Evolutionary conservation across 2,797 vertebrate genomes (phyloP).

Genomic region (Xerus rutilus): DNA sequence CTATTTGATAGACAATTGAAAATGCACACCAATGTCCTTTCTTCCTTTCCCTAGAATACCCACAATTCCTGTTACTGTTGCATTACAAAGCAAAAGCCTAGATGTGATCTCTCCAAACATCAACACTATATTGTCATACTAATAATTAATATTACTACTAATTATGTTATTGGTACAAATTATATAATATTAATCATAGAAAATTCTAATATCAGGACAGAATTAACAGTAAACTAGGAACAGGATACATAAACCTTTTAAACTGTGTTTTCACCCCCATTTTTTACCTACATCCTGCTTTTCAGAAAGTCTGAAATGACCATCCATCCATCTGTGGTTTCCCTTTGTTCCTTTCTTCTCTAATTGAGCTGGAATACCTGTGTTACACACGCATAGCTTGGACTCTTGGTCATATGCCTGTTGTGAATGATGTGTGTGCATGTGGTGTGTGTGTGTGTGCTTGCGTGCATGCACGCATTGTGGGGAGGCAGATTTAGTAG

Average conservation of each 20-base stretch:
- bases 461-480: too few species aligned
- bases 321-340: not conserved
- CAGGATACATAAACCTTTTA: not conserved
- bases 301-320: slow-evolving; percentile 21
- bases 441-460: too few species aligned
- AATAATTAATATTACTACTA: not conserved
- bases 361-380: slow-evolving; percentile 11
- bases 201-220: not conserved
- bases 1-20: not conserved
- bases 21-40: accelerated
- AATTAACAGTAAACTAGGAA: not conserved
- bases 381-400: not conserved
- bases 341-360: slow-evolving; percentile 16
- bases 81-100: slow-evolving; percentile 8
- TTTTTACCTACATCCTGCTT: slow-evolving; percentile 17
- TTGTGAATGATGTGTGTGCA: not conserved
- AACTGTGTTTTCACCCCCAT: not conserved
- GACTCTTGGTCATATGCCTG: not conserved
- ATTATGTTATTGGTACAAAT: not conserved
- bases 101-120: not conserved
- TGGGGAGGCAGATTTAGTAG: not conserved
- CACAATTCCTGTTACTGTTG: not conserved
- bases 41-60: not conserved
- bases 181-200: slow-evolving; percentile 14
- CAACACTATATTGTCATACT: not conserved